Evolutionary conservation across 2,113 vertebrate species (phyloP).

Genomic region (Speoplatyrhinus poulsoni): DNA sequence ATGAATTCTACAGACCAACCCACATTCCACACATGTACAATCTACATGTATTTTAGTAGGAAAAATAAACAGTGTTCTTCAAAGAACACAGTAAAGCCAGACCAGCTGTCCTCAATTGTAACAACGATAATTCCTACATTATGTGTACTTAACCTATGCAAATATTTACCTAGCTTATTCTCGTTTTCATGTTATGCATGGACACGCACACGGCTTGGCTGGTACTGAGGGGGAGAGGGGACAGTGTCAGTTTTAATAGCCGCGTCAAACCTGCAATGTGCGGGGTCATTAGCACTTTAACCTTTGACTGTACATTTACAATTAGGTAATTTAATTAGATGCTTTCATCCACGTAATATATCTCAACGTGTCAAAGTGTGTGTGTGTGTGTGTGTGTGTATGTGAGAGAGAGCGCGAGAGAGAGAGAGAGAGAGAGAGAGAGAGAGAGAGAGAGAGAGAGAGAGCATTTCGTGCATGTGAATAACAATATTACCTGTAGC

Average conservation of each 20-base stretch:
- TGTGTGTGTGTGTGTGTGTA: slow-evolving; percentile 11
- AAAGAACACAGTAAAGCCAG: slow-evolving; percentile 27
- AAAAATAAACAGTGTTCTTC: slow-evolving; percentile 45
- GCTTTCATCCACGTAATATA: no score
- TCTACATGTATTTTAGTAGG: slow-evolving; percentile 16
- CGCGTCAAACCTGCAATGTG: slow-evolving; percentile 28
- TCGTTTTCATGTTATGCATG: slow-evolving; percentile 34
- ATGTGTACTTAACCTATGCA: slow-evolving; percentile 53
- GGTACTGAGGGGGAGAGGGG: slow-evolving; percentile 30
- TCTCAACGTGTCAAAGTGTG: no score
- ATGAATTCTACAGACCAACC: no score
- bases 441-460: no score
- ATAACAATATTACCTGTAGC: not conserved
- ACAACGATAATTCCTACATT: slow-evolving; percentile 59
- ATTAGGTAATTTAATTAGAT: no score
- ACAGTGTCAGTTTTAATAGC: slow-evolving; percentile 57
- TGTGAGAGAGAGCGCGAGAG: slow-evolving; percentile 2
- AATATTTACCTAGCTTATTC: slow-evolving; percentile 68
- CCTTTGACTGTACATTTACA: no score
- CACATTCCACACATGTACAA: no score
- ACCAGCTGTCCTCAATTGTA: slow-evolving; percentile 51
- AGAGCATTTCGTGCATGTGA: not conserved
- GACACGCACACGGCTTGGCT: slow-evolving; percentile 55
- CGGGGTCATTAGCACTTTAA: slow-evolving; percentile 16
- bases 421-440: no score